These are phyloP conservation scores for Ptychodera flava DNA, from an alignment of 35 echinoderm and acorn worm genomes.

Conservation along the genomic window DNA sequence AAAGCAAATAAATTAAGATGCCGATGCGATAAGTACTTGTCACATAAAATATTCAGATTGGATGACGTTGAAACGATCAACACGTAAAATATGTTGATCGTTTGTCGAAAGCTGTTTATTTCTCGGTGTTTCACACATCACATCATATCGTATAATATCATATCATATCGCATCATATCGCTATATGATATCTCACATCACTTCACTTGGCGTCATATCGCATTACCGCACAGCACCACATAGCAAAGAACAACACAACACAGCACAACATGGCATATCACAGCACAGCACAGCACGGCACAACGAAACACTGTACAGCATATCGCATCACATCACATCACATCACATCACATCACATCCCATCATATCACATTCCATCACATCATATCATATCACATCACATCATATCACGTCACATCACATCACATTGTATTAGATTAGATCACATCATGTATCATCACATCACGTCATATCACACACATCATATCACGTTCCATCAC, in stretches of 20 bases:
- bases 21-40: too few species aligned
- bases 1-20: not conserved
- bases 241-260: not conserved
- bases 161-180: too few species aligned
- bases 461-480: not conserved
- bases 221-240: too few species aligned
- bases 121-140: too few species aligned
- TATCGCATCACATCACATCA: not conserved
- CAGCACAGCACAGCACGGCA: not conserved
- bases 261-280: not conserved
- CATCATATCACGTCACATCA: not conserved
- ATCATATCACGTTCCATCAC: not conserved
- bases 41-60: too few species aligned
- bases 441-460: not conserved
- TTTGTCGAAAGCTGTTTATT: too few species aligned
- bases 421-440: not conserved
- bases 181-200: too few species aligned
- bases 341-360: not conserved
- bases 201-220: too few species aligned
- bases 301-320: not conserved
- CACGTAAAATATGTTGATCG: too few species aligned
- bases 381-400: not conserved
- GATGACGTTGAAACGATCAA: too few species aligned
- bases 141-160: too few species aligned
- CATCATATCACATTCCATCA: not conserved